Percentiles rank a stretch among this genome's conserved stretches.
These are phyloP conservation scores for Himalopsyche tibetana DNA, from an alignment of 2,888 invertebrate species.

Conservation along the genomic window DNA sequence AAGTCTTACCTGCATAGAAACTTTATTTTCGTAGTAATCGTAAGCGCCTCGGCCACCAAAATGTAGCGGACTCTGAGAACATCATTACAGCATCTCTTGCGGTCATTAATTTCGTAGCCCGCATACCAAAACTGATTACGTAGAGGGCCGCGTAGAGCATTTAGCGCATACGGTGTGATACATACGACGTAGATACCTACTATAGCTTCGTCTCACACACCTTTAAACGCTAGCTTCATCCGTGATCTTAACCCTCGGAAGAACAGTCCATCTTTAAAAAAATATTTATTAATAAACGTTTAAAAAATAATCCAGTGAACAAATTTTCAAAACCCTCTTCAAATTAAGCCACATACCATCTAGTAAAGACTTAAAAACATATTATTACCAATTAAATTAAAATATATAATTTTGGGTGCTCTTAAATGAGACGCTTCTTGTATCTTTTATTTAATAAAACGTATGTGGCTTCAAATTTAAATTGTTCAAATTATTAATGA, in stretches of 20 bases:
- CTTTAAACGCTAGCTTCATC: background rate
- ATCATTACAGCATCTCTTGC: conserved; percentile 59
- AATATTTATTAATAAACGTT: too few relatives aligned
- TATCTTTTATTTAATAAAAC: too few relatives aligned
- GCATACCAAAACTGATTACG: conserved; percentile 64
- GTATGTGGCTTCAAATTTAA: too few relatives aligned
- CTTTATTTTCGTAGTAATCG: background rate
- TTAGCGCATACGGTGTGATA: conserved; percentile 49
- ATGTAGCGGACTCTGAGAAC: conserved; percentile 14
- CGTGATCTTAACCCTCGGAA: background rate
- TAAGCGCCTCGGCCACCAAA: background rate
- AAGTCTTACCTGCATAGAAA: background rate
- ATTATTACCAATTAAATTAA: too few relatives aligned
- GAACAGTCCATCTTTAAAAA: too few relatives aligned
- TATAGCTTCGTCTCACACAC: background rate
- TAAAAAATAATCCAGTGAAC: too few relatives aligned
- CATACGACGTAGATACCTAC: conserved; percentile 7
- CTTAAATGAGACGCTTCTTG: too few relatives aligned
- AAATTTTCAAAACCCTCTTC: too few relatives aligned
- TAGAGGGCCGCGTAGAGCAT: conserved; percentile 37
- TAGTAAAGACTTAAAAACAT: too few relatives aligned
- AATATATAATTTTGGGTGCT: too few relatives aligned
- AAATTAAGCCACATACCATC: too few relatives aligned
- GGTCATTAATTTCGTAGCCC: conserved; percentile 62
- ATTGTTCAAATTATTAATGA: too few relatives aligned